Percentiles rank a stretch among this genome's conserved stretches.
These are phyloP conservation scores for Galemys pyrenaicus DNA, from an alignment of 2,113 vertebrate genomes.

Conservation along the genomic window DNA sequence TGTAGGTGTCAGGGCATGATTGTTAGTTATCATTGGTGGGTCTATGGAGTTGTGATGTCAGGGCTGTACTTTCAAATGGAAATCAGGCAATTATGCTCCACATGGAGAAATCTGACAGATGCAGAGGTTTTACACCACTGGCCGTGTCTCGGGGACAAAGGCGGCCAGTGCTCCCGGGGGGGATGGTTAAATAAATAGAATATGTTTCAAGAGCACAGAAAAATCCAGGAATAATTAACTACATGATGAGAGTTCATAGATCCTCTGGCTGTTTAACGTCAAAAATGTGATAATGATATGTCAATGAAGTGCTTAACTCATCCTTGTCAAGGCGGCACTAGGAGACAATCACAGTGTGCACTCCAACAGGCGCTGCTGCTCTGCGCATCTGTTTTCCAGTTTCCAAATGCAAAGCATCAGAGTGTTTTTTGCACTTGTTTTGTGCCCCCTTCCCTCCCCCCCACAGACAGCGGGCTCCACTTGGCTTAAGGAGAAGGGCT, in stretches of 20 bases:
- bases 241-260: constrained; percentile 82
- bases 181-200: constrained; percentile 83
- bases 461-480: fast-evolving
- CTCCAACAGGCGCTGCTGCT: constrained; percentile 38
- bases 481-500: not conserved
- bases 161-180: constrained; percentile 77
- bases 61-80: constrained; percentile 88
- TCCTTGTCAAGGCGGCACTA: constrained; percentile 63
- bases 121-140: constrained; percentile 85
- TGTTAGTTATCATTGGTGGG: constrained; percentile 84
- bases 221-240: constrained; percentile 82
- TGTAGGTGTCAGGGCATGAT: constrained; percentile 85
- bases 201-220: constrained; percentile 80
- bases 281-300: constrained; percentile 74
- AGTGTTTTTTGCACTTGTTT: not conserved
- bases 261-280: constrained; percentile 81
- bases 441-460: no score
- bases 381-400: constrained; percentile 41
- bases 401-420: not conserved
- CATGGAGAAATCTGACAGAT: constrained; percentile 86
- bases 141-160: constrained; percentile 82
- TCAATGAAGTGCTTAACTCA: constrained; percentile 75
- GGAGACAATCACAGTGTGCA: constrained; percentile 19
- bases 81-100: constrained; percentile 88
- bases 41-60: constrained; percentile 83